Conservation (phyloP, 2,888 invertebrate species). For the Cecidostiba fungosa region DNA sequence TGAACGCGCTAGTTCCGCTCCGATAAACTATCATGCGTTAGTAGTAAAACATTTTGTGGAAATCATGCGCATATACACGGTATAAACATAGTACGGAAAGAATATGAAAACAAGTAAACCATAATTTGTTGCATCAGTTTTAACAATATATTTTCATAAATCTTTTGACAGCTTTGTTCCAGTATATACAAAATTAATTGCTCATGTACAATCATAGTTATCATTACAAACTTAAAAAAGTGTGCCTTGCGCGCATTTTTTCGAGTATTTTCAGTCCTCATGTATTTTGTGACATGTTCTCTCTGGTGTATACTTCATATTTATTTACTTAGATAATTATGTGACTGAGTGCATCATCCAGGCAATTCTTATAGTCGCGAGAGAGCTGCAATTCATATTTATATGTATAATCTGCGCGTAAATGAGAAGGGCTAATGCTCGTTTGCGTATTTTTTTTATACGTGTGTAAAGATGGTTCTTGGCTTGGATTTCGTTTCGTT, state of each 20-base stretch:
- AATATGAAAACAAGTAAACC: neutral
- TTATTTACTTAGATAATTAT: slow-evolving; percentile 43
- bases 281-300: slow-evolving; percentile 49
- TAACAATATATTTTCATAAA: slow-evolving; percentile 66
- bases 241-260: slow-evolving; percentile 58
- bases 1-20: neutral
- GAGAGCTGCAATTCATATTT: slow-evolving; percentile 40
- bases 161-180: slow-evolving; percentile 61
- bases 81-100: neutral
- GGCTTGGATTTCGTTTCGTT: neutral
- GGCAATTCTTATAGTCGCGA: slow-evolving; percentile 21
- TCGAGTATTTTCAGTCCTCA: slow-evolving; percentile 53
- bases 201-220: slow-evolving; percentile 62
- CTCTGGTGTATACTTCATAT: slow-evolving; percentile 41
- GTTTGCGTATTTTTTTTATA: slow-evolving; percentile 13
- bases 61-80: neutral
- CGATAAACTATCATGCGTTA: neutral
- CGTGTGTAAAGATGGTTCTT: slow-evolving; percentile 10
- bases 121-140: slow-evolving; percentile 60
- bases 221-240: slow-evolving; percentile 65
- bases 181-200: slow-evolving; percentile 65
- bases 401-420: slow-evolving; percentile 52
- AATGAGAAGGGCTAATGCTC: slow-evolving; percentile 49
- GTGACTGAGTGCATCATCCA: slow-evolving; percentile 51
- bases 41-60: neutral